Evolutionary conservation across 2,797 vertebrate genomes (phyloP), one percentile per base, ranked within the genome.

Genomic region (Zalophus californianus): DNA sequence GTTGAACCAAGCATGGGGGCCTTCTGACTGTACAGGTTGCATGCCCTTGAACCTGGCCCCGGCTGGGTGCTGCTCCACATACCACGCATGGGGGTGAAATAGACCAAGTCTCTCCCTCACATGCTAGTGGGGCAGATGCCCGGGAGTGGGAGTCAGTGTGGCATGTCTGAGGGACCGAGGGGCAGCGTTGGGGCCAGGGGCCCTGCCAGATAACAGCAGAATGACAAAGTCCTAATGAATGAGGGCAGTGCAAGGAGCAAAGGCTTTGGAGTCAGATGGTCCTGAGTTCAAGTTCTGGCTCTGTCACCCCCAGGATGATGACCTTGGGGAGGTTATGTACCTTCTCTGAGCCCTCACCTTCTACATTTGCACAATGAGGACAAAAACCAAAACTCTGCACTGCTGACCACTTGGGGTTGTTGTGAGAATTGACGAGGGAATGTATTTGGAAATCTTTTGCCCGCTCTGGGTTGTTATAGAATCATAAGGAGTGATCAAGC

Each of bases 221-320:
- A 29, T 20, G 58, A 35, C 32, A 27, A 64, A 21, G 32, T 27
- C 6, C 32, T 35, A 27, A 38, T 50, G 72, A 38, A 15, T 20
- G 21, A n/a, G 56, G 72, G 56, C 56, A 20, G 56, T 1, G 21
- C 25, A 20, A 13, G 27, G 18, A 56, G 50, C 16, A n/a, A 13
- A 35, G 66, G 18, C 35, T 58, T 58, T 60, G 27, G 68, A 23
- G 68, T 41, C 44, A 9, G 15, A 35, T 2, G 23, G 41, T 35
- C 41, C 21, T 50, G 32, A 89, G 70, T 27, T 64, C 9, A 48
- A 20, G 13, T 50, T 38, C 54, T 4, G 32, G 10, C 23, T 50
- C 52, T 0, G 0, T 25, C 32, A 27, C 14, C 32, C 2, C 23
- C 20, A 21, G 58, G 41, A 18, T 9, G 2, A 16, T n/a, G 56